A percentile compares a stretch with the other conserved stretches of the same genome.
phyloP scores from a whole-genome alignment of 2,888 invertebrate genomes.

The Cerastis leucographa region DNA sequence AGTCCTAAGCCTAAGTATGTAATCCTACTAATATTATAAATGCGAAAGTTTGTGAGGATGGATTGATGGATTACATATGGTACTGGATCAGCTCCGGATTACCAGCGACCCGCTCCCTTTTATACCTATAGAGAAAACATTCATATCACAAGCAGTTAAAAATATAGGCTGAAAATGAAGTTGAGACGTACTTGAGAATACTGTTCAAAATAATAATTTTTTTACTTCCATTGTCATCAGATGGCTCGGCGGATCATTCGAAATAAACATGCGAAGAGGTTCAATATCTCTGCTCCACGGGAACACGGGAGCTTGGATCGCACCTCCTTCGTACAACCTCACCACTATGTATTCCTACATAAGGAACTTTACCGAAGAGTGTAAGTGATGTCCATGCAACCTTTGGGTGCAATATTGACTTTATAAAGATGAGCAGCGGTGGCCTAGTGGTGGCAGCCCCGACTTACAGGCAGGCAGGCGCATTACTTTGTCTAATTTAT shows the following conservation, averaged over 20 bases:
- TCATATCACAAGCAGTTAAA: not conserved
- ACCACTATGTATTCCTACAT: constrained; percentile 83
- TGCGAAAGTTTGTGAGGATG: no score
- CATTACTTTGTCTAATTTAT: no score
- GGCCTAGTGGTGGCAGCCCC: no score
- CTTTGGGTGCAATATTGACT: constrained; percentile 2
- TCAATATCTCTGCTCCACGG: constrained; percentile 92
- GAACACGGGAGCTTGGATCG: constrained; percentile 91
- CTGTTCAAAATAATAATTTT: not conserved
- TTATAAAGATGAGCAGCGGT: no score
- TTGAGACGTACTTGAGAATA: no score
- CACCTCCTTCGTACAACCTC: constrained; percentile 90
- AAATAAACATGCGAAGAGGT: constrained; percentile 90
- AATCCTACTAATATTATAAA: no score
- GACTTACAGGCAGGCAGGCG: no score
- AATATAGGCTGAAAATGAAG: not conserved
- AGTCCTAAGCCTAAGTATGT: not conserved
- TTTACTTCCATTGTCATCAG: constrained; percentile 77
- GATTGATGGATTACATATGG: no score
- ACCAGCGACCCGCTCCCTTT: not conserved
- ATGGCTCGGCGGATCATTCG: constrained; percentile 90
- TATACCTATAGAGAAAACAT: not conserved
- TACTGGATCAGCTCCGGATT: not conserved
- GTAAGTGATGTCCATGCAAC: constrained; percentile 75
- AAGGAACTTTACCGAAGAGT: constrained; percentile 82